Percentiles rank a stretch among this genome's conserved stretches.
Conservation (phyloP, 2,113 vertebrate species). For the Callocephalon fimbriatum region DNA sequence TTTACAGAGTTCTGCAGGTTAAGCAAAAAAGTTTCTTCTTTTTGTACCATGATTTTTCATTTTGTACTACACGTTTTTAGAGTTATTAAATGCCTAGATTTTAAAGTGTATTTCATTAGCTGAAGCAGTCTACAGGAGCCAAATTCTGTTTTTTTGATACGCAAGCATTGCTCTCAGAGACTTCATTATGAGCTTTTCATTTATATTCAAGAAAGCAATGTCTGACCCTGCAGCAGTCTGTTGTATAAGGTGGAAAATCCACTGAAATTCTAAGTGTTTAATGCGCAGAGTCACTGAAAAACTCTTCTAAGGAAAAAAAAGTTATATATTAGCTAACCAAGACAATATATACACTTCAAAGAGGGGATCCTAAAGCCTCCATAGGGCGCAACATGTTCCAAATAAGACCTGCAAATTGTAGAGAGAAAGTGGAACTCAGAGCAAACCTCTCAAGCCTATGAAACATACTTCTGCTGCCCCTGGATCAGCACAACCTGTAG, state of each 20-base stretch:
- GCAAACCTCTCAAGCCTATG: background rate
- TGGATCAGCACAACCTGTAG: background rate
- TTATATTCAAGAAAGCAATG: background rate
- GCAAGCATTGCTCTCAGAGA: background rate
- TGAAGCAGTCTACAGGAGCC: background rate
- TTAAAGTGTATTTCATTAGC: conserved; percentile 32
- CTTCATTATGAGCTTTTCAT: conserved; percentile 4
- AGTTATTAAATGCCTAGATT: conserved; percentile 53
- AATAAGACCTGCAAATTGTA: background rate
- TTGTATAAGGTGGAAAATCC: background rate
- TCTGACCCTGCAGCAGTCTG: background rate
- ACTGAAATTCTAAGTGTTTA: background rate
- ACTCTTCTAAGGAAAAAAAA: background rate
- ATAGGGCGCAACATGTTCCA: background rate
- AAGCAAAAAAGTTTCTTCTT: conserved; percentile 41
- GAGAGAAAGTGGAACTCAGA: background rate
- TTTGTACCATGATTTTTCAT: conserved; percentile 31
- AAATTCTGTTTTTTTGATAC: background rate
- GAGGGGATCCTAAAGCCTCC: background rate
- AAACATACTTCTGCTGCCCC: background rate
- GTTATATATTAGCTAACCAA: background rate
- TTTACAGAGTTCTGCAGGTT: conserved; percentile 1
- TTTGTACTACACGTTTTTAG: conserved; percentile 41
- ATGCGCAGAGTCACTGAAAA: background rate
- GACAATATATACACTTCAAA: background rate